Evolutionary conservation across 1,140 invertebrate species (phyloP).

Genomic region (Limonius californicus): DNA sequence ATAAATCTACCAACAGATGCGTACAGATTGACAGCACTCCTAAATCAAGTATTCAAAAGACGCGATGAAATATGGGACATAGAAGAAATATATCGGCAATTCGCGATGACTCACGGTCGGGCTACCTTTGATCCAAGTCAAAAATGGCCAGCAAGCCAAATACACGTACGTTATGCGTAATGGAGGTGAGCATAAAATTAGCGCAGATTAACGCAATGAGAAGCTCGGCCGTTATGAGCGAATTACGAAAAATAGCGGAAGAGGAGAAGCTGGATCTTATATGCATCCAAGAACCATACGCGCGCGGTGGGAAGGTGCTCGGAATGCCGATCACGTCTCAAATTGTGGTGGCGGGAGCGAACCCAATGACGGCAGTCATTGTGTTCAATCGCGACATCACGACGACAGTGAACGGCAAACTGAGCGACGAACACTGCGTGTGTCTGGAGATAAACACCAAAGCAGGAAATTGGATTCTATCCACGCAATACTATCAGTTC

Average conservation of each 20-base stretch:
- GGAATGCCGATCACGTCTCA: background rate
- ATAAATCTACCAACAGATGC: too few relatives aligned
- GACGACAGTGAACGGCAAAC: background rate
- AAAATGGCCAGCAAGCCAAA: background rate
- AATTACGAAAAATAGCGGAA: background rate
- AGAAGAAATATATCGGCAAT: too few relatives aligned
- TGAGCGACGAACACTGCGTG: background rate
- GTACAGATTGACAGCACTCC: too few relatives aligned
- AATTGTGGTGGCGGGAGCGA: background rate
- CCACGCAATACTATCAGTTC: slow-evolving; percentile 16
- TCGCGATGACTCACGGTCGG: too few relatives aligned
- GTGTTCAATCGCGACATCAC: background rate
- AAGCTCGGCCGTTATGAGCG: background rate
- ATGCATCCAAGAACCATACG: slow-evolving; percentile 7
- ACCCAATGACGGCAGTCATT: background rate
- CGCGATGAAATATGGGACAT: too few relatives aligned
- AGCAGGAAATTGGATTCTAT: background rate
- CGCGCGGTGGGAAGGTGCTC: background rate
- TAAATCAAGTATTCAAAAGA: too few relatives aligned
- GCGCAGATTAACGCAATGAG: too few relatives aligned
- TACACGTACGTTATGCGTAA: too few relatives aligned
- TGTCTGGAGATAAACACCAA: background rate
- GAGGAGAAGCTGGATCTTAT: background rate
- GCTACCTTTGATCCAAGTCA: background rate
- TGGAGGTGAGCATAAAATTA: too few relatives aligned